Percentiles rank a stretch among this genome's conserved stretches.
These are phyloP conservation scores for Syngnathus typhle DNA, from an alignment of 2,113 vertebrate genomes.

Conservation along the genomic window DNA sequence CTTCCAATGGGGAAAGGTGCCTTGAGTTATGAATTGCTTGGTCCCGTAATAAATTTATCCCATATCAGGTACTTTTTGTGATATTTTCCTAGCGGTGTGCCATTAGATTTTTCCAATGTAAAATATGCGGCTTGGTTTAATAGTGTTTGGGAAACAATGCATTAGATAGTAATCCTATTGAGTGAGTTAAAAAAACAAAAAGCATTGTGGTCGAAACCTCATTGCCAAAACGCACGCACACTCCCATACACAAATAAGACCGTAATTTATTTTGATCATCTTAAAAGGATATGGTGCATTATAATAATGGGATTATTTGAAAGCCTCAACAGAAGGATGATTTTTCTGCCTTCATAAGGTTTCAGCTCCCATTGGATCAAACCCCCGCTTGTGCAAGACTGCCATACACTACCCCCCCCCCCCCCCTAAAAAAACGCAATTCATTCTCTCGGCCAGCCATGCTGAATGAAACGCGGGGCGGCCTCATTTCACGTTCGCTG, in stretches of 20 bases:
- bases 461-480: background rate
- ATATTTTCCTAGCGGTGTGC: too few species aligned
- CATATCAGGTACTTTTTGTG: too few species aligned
- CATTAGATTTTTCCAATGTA: background rate
- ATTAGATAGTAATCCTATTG: background rate
- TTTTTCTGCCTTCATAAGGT: background rate
- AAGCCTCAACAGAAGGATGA: background rate
- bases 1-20: too few species aligned
- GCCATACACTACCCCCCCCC: background rate
- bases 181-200: background rate
- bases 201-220: background rate
- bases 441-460: conserved; percentile 15
- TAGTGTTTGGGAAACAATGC: background rate
- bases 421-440: conserved; percentile 33
- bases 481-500: conserved; percentile 22
- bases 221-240: background rate
- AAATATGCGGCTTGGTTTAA: background rate
- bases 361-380: background rate
- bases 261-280: background rate
- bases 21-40: too few species aligned
- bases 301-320: background rate
- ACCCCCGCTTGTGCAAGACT: background rate
- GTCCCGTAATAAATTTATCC: too few species aligned
- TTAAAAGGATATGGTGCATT: background rate
- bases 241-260: background rate